phyloP scores from a whole-genome alignment of 2,113 vertebrate genomes.

The Rhinoderma darwinii region DNA sequence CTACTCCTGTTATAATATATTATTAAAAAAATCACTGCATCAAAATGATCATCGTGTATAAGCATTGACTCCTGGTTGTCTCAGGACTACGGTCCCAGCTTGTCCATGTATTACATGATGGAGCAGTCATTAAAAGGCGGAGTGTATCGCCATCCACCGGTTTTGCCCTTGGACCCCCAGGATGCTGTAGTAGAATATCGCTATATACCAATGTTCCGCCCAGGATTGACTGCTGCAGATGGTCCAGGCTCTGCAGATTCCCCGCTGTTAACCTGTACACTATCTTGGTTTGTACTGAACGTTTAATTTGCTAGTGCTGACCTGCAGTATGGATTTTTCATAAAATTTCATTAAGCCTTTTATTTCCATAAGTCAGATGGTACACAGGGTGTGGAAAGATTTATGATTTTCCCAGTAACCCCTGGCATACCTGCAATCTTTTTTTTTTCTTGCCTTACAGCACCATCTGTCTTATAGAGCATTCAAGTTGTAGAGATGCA shows the following conservation, averaged over 20 bases:
- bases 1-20: no score
- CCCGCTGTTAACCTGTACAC: background rate
- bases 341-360: slow-evolving; percentile 32
- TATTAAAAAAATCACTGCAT: no score
- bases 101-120: no score
- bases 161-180: background rate
- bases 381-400: background rate
- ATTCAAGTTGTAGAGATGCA: no score
- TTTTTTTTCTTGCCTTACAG: background rate
- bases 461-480: background rate
- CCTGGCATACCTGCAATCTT: background rate
- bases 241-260: background rate
- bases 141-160: no score
- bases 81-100: no score
- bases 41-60: no score
- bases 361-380: slow-evolving; percentile 28
- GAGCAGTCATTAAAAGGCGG: no score
- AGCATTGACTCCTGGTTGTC: no score
- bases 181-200: background rate
- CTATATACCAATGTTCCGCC: background rate
- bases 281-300: background rate
- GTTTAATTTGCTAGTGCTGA: slow-evolving; percentile 17
- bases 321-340: slow-evolving; percentile 38
- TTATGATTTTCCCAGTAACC: slow-evolving; percentile 14
- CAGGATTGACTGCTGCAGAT: background rate